Evolutionary conservation across 2,797 vertebrate genomes (phyloP).

Genomic region (Huso huso): DNA sequence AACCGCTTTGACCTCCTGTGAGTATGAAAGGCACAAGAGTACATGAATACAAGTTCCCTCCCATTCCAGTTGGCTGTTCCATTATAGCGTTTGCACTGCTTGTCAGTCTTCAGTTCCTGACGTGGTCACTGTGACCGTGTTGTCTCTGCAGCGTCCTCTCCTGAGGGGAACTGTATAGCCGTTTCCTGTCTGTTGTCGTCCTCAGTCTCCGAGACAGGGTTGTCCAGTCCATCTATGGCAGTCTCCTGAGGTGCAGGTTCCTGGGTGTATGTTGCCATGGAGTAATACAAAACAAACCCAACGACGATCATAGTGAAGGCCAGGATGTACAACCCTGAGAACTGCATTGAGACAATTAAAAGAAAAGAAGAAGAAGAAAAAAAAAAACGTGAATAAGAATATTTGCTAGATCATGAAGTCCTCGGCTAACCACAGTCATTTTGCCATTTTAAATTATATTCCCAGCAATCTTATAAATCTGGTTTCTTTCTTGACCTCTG

Average conservation of each 20-base stretch:
- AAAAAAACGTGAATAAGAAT: no score
- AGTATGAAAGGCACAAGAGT: no score
- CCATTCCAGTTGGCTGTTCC: no score
- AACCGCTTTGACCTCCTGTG: no score
- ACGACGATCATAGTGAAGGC: constrained; percentile 77
- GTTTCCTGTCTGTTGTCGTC: constrained; percentile 28
- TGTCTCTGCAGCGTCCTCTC: neutral
- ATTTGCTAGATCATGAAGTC: no score
- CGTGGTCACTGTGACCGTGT: neutral
- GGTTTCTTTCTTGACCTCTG: no score
- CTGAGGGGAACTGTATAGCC: constrained; percentile 23
- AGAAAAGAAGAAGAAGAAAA: neutral
- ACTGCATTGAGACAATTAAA: constrained; percentile 52
- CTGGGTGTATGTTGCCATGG: constrained; percentile 48
- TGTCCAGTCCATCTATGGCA: constrained; percentile 39
- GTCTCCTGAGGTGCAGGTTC: constrained; percentile 23
- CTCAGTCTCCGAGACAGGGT: constrained; percentile 49
- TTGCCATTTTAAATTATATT: no score
- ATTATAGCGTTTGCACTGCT: no score
- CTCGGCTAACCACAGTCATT: no score
- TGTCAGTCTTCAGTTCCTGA: no score
- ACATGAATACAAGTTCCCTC: no score
- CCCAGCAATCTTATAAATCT: no score
- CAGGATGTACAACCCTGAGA: constrained; percentile 82
- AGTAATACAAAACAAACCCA: constrained; percentile 79